Evolutionary conservation across 1,140 invertebrate genomes (phyloP).

Genomic region (Cyclargus thomasi): DNA sequence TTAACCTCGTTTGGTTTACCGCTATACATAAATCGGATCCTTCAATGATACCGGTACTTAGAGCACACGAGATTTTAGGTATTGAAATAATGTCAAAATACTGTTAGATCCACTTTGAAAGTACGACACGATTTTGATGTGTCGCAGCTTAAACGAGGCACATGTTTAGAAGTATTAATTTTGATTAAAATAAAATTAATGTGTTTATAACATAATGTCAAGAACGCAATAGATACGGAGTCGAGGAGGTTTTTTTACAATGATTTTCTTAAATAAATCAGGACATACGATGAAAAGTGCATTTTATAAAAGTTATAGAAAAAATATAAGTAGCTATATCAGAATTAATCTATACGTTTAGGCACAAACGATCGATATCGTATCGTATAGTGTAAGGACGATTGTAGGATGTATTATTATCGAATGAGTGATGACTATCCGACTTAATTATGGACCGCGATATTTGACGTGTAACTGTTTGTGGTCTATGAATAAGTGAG

Average conservation of each 20-base stretch:
- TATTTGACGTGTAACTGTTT: constrained; percentile 10
- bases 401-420: constrained; percentile 1
- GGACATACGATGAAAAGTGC: neutral
- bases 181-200: too few species aligned
- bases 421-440: constrained; percentile 4
- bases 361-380: neutral
- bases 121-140: neutral
- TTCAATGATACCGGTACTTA: constrained; percentile 3
- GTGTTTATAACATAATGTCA: too few species aligned
- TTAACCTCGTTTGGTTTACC: constrained; percentile 12
- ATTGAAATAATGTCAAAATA: constrained; percentile 9
- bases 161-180: too few species aligned
- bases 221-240: too few species aligned
- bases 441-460: neutral
- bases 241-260: too few species aligned
- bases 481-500: constrained; percentile 2
- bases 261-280: too few species aligned
- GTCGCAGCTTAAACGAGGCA: neutral
- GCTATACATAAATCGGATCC: constrained; percentile 5
- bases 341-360: too few species aligned
- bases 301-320: too few species aligned
- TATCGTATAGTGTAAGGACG: neutral
- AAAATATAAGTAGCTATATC: too few species aligned
- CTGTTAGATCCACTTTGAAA: constrained; percentile 8
- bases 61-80: constrained; percentile 9